Percentiles rank a stretch among this genome's conserved stretches.
Evolutionary conservation across 2,113 vertebrate genomes (phyloP).

Genomic region (Ptyas mucosa): DNA sequence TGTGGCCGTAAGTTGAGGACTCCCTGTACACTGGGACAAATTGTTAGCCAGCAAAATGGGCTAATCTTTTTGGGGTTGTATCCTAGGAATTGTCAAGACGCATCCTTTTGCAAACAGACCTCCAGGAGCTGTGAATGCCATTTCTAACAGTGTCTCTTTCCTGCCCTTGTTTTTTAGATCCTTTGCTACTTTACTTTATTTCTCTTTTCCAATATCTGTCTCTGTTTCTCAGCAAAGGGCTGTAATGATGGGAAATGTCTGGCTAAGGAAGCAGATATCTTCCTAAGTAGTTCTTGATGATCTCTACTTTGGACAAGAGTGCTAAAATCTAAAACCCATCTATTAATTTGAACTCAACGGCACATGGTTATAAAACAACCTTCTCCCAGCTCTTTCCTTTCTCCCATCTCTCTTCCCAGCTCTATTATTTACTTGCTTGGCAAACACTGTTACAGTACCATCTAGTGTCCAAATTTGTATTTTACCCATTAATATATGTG

Average conservation of each 20-base stretch:
- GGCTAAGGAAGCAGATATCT: not conserved
- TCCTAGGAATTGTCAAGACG: not conserved
- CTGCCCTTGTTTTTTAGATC: not conserved
- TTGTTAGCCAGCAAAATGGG: no score
- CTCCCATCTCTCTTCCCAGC: not conserved
- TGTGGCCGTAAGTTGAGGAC: no score
- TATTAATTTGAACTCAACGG: constrained; percentile 7
- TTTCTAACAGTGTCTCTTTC: not conserved
- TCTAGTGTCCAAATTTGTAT: constrained; percentile 41
- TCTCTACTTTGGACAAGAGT: constrained; percentile 34
- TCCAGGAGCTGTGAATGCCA: not conserved
- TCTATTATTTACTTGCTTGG: not conserved
- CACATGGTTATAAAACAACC: constrained; percentile 31
- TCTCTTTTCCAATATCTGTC: not conserved
- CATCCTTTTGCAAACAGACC: not conserved
- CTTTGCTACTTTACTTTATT: not conserved
- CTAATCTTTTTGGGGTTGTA: not conserved
- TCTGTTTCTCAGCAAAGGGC: not conserved
- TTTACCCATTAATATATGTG: not conserved
- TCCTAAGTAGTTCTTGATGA: constrained; percentile 33
- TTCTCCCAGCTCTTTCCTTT: not conserved
- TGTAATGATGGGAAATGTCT: not conserved
- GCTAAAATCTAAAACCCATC: constrained; percentile 31
- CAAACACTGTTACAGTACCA: constrained; percentile 53
- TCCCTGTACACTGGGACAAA: no score